A percentile compares a stretch with the other conserved stretches of the same genome.
Evolutionary conservation across 2,888 invertebrate genomes (phyloP).

Genomic region (Sesia apiformis): DNA sequence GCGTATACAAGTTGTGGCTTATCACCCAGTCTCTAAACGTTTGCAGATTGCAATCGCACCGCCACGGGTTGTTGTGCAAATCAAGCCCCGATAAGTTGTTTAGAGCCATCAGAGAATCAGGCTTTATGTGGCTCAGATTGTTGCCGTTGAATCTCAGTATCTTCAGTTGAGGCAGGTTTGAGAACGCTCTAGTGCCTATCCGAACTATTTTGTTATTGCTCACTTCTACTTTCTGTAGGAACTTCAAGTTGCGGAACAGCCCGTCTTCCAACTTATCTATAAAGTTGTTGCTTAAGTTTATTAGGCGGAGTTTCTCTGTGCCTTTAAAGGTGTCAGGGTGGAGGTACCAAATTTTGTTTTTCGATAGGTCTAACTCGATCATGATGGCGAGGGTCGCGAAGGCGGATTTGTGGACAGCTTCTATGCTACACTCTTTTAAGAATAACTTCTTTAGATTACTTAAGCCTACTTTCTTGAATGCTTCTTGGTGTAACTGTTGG

Average conservation of each 20-base stretch:
- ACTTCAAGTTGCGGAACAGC: conserved; percentile 82
- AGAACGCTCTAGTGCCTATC: conserved; percentile 82
- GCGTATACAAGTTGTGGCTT: conserved; percentile 82
- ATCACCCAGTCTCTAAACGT: conserved; percentile 85
- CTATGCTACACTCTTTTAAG: conserved; percentile 83
- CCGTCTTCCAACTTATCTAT: conserved; percentile 82
- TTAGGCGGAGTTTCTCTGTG: conserved; percentile 80
- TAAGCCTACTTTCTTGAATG: conserved; percentile 80
- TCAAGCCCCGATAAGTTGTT: conserved; percentile 82
- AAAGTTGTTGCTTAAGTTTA: conserved; percentile 84
- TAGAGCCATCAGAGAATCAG: conserved; percentile 79
- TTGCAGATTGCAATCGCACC: conserved; percentile 89
- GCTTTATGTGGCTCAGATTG: conserved; percentile 79
- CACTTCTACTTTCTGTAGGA: conserved; percentile 84
- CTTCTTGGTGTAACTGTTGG: conserved; percentile 76
- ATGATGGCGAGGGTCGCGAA: conserved; percentile 84
- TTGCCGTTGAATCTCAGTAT: conserved; percentile 85
- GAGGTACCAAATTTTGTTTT: conserved; percentile 80
- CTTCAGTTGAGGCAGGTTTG: conserved; percentile 79
- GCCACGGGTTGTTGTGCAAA: conserved; percentile 89
- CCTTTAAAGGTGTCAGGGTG: conserved; percentile 82
- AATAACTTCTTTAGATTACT: conserved; percentile 88
- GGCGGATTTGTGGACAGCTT: conserved; percentile 80
- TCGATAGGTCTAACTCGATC: conserved; percentile 88
- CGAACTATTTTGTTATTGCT: conserved; percentile 83